Percentiles rank a stretch among this genome's conserved stretches.
phyloP scores from a whole-genome alignment of 2,797 vertebrate species.

The Characodon lateralis region DNA sequence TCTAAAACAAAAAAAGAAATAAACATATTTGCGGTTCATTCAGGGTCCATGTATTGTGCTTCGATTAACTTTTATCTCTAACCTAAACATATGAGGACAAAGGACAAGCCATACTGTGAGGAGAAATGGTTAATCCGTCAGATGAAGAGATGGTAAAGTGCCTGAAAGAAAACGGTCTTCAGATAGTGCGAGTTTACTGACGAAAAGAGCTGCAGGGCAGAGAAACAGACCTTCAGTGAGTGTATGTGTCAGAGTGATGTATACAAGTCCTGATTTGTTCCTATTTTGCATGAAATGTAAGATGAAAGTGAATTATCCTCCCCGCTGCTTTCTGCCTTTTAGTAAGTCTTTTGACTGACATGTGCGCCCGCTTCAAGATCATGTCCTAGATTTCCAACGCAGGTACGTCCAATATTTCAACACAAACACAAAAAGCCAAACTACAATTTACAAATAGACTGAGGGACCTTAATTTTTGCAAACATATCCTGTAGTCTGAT shows the following conservation, averaged over 20 bases:
- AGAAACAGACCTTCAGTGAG: constrained; percentile 10
- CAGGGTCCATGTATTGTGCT: background rate
- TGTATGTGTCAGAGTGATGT: constrained; percentile 55
- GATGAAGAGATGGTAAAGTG: background rate
- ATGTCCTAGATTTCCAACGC: constrained; percentile 57
- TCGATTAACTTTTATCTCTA: constrained; percentile 25
- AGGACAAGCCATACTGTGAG: constrained; percentile 6
- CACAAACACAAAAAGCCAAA: background rate
- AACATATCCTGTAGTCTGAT: background rate
- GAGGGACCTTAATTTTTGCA: background rate
- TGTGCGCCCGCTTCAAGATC: constrained; percentile 13
- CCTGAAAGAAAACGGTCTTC: constrained; percentile 7
- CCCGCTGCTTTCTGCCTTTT: constrained; percentile 44
- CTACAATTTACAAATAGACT: background rate
- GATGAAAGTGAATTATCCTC: constrained; percentile 45
- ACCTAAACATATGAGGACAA: constrained; percentile 21
- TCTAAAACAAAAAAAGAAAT: constrained; percentile 12
- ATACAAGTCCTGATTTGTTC: constrained; percentile 54
- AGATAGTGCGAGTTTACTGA: constrained; percentile 38
- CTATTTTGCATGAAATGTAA: constrained; percentile 43
- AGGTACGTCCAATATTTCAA: constrained; percentile 14
- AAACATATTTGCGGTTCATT: constrained; percentile 16
- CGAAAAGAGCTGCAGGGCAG: constrained; percentile 19
- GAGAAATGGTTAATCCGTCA: background rate
- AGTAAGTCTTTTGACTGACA: constrained; percentile 52